Percentiles rank a stretch among this genome's conserved stretches.
Conservation (phyloP, 2,888 invertebrate species). For the Drosophila nr. perissopoda region DNA sequence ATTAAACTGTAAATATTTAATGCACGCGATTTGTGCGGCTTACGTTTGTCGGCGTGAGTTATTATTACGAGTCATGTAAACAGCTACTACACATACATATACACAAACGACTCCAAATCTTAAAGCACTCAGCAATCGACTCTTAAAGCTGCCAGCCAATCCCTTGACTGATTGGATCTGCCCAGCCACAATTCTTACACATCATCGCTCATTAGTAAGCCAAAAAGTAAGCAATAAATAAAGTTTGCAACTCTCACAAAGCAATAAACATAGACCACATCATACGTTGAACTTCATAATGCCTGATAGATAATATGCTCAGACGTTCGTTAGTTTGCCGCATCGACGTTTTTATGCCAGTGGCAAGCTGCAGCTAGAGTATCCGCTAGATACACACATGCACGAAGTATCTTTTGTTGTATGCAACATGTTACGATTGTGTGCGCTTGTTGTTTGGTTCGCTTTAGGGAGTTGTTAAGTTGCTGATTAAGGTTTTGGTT, state of each 20-base stretch:
- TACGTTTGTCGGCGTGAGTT: conserved; percentile 63
- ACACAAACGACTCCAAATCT: background rate
- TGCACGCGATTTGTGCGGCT: conserved; percentile 72
- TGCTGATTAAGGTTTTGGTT: background rate
- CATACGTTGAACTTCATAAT: conserved; percentile 44
- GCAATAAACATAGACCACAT: conserved; percentile 6
- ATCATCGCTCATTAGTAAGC: conserved; percentile 64
- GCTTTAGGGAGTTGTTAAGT: background rate
- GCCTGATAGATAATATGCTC: conserved; percentile 40
- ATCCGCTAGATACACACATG: conserved; percentile 39
- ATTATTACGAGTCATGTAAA: conserved; percentile 50
- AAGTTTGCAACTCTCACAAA: conserved; percentile 45
- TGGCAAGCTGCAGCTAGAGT: conserved; percentile 38
- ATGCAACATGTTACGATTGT: conserved; percentile 27
- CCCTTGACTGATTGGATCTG: conserved; percentile 6
- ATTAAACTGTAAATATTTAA: conserved; percentile 79
- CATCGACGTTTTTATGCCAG: conserved; percentile 36
- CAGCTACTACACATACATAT: conserved; percentile 1
- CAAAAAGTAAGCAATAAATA: conserved; percentile 59
- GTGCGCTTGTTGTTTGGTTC: background rate
- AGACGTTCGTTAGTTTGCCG: conserved; percentile 44
- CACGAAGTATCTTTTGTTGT: conserved; percentile 10
- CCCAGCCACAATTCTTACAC: conserved; percentile 40
- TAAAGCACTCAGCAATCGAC: conserved; percentile 11
- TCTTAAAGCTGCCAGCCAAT: conserved; percentile 26